These are phyloP conservation scores for Lepidonotus clava DNA, from an alignment of 2,888 invertebrate genomes.

Conservation along the genomic window DNA sequence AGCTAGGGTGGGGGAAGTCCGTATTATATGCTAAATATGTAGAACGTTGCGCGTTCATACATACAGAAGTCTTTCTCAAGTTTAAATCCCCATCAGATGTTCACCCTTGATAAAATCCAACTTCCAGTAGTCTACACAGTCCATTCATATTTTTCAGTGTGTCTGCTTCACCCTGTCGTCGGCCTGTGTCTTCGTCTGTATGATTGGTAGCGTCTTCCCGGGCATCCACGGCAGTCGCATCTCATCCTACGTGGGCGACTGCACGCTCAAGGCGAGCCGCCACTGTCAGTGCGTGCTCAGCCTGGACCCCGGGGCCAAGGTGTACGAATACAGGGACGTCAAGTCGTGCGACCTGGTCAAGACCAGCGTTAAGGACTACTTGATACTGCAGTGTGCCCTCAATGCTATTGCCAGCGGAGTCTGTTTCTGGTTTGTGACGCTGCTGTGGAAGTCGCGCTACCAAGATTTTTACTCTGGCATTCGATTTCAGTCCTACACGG, in stretches of 20 bases:
- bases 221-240: conserved; percentile 61
- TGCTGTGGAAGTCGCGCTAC: conserved; percentile 62
- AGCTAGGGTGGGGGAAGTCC: no score
- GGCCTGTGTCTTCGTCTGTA: conserved; percentile 61
- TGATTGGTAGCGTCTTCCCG: conserved; percentile 61
- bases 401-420: conserved; percentile 62
- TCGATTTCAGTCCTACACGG: conserved; percentile 61
- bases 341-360: conserved; percentile 54
- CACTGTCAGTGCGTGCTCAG: conserved; percentile 51
- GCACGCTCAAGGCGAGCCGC: background rate
- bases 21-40: no score
- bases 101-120: no score
- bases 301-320: conserved; percentile 26
- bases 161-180: conserved; percentile 58
- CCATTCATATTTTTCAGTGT: conserved; percentile 47
- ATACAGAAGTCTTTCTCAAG: no score
- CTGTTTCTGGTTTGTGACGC: conserved; percentile 61
- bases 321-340: conserved; percentile 56
- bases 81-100: no score
- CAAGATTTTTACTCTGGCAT: conserved; percentile 59
- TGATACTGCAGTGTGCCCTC: conserved; percentile 61
- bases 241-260: conserved; percentile 53
- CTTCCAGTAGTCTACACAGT: no score
- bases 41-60: no score
- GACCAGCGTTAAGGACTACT: conserved; percentile 62